Conservation (phyloP, 1,140 invertebrate genomes). For the Ips nitidus region DNA sequence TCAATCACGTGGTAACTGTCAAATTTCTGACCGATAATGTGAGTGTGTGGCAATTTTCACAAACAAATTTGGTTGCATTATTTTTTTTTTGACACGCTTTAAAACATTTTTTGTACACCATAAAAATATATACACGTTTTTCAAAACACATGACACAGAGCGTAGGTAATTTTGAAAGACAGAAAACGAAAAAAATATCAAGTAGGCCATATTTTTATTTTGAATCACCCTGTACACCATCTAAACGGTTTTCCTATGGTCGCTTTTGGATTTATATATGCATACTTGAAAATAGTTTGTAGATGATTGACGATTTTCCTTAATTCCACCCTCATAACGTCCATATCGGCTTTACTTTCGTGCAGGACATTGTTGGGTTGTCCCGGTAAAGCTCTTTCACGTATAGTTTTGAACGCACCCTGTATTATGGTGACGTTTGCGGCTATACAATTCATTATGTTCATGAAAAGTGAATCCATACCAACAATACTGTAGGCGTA, state of each 20-base stretch:
- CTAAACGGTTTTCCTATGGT: background rate
- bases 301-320: conserved; percentile 45
- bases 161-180: too few species aligned
- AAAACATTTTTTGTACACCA: background rate
- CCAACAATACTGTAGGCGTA: conserved; percentile 47
- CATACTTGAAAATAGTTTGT: conserved; percentile 37
- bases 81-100: background rate
- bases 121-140: too few species aligned
- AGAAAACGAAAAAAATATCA: background rate
- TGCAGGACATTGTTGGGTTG: conserved; percentile 14
- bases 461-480: conserved; percentile 49
- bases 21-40: too few species aligned
- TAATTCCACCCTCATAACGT: conserved; percentile 40
- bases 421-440: conserved; percentile 44
- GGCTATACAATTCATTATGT: conserved; percentile 46
- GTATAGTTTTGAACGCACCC: conserved; percentile 44
- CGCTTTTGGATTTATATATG: too few species aligned
- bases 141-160: too few species aligned
- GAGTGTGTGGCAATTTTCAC: too few species aligned
- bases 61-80: too few species aligned
- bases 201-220: too few species aligned
- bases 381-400: conserved; percentile 32
- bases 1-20: background rate
- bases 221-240: too few species aligned
- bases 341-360: conserved; percentile 31